phyloP scores from a whole-genome alignment of 2,797 vertebrate genomes.

The Emydoidea blandingii region DNA sequence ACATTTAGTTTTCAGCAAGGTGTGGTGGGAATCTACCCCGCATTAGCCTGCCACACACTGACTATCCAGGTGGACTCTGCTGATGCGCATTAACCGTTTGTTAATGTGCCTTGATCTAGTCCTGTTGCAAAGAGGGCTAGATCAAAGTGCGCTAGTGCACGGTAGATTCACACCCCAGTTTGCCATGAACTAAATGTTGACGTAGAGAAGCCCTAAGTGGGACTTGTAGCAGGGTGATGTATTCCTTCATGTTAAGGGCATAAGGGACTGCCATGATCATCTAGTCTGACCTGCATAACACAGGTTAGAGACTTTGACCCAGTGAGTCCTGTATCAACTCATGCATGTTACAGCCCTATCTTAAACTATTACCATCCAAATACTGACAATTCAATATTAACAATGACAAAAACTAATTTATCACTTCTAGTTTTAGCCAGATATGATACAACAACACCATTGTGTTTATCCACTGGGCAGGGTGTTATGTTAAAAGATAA shows the following conservation, averaged over 20 bases:
- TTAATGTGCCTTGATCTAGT: no score
- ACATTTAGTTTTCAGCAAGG: no score
- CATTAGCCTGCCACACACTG: no score
- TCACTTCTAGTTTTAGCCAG: neutral
- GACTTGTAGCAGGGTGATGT: neutral
- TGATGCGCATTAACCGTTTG: no score
- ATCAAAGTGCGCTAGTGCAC: no score
- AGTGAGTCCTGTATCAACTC: neutral
- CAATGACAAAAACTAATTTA: neutral
- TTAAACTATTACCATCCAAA: neutral
- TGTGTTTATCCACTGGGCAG: neutral
- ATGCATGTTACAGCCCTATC: neutral
- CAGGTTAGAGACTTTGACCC: neutral
- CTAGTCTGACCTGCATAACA: neutral
- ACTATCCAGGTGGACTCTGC: no score
- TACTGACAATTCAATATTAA: neutral
- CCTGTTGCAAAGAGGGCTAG: no score
- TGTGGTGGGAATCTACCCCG: no score
- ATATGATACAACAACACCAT: neutral
- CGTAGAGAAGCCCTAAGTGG: neutral
- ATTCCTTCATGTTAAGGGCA: neutral
- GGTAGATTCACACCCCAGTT: no score
- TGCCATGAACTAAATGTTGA: no score
- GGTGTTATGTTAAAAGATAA: neutral
- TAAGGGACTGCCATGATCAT: neutral